A percentile compares a stretch with the other conserved stretches of the same genome.
These are phyloP conservation scores for Pachypsylla venusta DNA, from an alignment of 1,140 invertebrate species.

Conservation along the genomic window DNA sequence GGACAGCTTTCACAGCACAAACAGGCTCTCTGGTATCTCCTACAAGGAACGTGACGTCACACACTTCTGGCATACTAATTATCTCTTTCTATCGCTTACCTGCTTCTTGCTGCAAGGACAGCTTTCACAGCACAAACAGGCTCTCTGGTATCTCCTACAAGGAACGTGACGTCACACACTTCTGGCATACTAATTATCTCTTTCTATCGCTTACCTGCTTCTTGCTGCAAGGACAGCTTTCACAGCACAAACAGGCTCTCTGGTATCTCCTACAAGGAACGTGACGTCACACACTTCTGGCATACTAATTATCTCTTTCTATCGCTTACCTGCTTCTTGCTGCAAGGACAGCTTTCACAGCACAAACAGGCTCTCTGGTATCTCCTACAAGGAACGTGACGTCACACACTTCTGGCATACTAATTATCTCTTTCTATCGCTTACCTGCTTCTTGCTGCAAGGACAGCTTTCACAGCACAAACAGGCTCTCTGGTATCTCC, in stretches of 20 bases:
- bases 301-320: too few relatives aligned
- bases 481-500: constrained; percentile 83
- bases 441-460: constrained; percentile 69
- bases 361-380: constrained; percentile 80
- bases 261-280: constrained; percentile 81
- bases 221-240: constrained; percentile 75
- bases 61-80: constrained; percentile 68
- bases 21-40: constrained; percentile 83
- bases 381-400: constrained; percentile 90
- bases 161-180: constrained; percentile 87
- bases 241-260: constrained; percentile 84
- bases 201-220: constrained; percentile 44
- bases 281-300: constrained; percentile 91
- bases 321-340: constrained; percentile 55
- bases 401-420: constrained; percentile 92
- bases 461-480: constrained; percentile 80
- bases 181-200: constrained; percentile 54
- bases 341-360: constrained; percentile 78
- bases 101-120: constrained; percentile 68
- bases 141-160: constrained; percentile 80
- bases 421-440: background rate
- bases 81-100: constrained; percentile 33
- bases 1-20: constrained; percentile 80
- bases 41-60: constrained; percentile 89
- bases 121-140: constrained; percentile 89